phyloP scores from a whole-genome alignment of 1,140 invertebrate species.

The Aphidius gifuensis region DNA sequence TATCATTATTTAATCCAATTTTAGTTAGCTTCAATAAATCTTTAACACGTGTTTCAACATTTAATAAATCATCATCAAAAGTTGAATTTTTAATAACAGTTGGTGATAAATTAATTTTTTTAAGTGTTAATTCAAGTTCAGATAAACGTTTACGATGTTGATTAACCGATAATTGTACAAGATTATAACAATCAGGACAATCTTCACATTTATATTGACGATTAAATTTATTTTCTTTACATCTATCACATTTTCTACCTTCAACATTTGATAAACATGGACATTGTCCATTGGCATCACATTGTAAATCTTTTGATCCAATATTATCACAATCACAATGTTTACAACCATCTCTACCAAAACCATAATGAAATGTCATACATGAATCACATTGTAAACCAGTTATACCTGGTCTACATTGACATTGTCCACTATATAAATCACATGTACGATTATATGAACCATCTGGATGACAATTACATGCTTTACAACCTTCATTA shows the following conservation, averaged over 20 bases:
- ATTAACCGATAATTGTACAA: constrained; percentile 85
- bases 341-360: constrained; percentile 79
- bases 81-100: constrained; percentile 80
- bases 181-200: constrained; percentile 90
- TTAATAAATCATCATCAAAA: constrained; percentile 73
- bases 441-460: constrained; percentile 83
- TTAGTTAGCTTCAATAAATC: constrained; percentile 68
- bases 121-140: constrained; percentile 68
- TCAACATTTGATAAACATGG: constrained; percentile 89
- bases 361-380: constrained; percentile 82
- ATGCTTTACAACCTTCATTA: constrained; percentile 80
- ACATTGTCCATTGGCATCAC: constrained; percentile 80
- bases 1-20: constrained; percentile 64
- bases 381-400: constrained; percentile 85
- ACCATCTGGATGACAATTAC: constrained; percentile 83
- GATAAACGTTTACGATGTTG: constrained; percentile 73
- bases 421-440: constrained; percentile 77
- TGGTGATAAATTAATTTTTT: constrained; percentile 69
- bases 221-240: constrained; percentile 89
- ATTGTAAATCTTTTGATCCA: constrained; percentile 81
- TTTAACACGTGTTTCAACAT: constrained; percentile 71
- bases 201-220: constrained; percentile 81
- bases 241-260: constrained; percentile 85
- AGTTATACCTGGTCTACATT: constrained; percentile 80
- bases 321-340: constrained; percentile 85